Percentiles rank a stretch among this genome's conserved stretches.
These are phyloP conservation scores for Clarias gariepinus DNA, from an alignment of 2,113 vertebrate genomes.

Conservation along the genomic window DNA sequence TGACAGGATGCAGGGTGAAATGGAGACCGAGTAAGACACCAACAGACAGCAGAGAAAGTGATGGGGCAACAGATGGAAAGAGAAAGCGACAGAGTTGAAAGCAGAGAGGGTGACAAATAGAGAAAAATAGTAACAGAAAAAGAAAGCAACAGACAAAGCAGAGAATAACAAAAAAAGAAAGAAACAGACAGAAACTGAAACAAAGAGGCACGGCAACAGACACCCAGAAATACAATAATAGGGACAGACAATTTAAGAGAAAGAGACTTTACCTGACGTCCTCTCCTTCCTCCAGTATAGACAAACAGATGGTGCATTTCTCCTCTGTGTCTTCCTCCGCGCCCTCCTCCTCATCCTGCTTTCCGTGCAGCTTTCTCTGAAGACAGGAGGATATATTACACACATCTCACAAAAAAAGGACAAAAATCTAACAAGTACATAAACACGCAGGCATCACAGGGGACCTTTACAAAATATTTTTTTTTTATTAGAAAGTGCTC, in stretches of 20 bases:
- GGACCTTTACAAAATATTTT: not conserved
- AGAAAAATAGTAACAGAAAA: not conserved
- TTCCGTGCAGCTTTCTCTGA: slow-evolving; percentile 98
- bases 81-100: slow-evolving; percentile 30
- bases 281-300: slow-evolving; percentile 98
- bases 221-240: not conserved
- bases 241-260: not conserved
- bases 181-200: no score
- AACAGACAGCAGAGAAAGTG: not conserved
- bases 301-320: slow-evolving; percentile 99
- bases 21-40: not conserved
- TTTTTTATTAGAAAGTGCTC: not conserved
- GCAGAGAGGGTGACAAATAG: not conserved
- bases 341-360: slow-evolving; percentile 94
- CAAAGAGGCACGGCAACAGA: not conserved
- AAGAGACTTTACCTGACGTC: slow-evolving; percentile 88
- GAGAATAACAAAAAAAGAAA: not conserved
- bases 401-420: not conserved
- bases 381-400: slow-evolving; percentile 47
- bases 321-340: slow-evolving; percentile 98
- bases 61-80: not conserved
- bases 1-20: not conserved
- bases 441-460: slow-evolving; percentile 8
- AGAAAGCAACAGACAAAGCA: not conserved
- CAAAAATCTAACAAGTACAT: not conserved